Percentiles rank a stretch among this genome's conserved stretches.
Evolutionary conservation across 2,888 invertebrate genomes (phyloP).

Genomic region (Tetranychus truncatus): DNA sequence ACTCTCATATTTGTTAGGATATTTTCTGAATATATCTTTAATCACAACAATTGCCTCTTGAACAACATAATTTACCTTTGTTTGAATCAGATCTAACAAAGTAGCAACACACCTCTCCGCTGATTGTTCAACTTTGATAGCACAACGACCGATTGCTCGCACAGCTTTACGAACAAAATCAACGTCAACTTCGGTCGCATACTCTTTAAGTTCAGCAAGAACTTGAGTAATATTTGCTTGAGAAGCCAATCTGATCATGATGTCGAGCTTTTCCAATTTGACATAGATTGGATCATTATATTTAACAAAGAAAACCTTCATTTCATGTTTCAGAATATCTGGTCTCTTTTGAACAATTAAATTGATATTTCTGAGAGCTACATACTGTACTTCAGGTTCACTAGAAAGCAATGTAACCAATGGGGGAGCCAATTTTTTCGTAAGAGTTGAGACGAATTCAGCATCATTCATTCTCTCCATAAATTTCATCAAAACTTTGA

Average conservation of each 20-base stretch:
- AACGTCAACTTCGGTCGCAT: conserved; percentile 97
- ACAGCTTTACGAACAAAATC: conserved; percentile 99
- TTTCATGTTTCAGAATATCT: conserved; percentile 95
- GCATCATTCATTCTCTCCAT: conserved; percentile 90
- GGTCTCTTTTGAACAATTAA: conserved; percentile 96
- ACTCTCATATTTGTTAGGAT: conserved; percentile 98
- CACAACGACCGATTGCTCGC: conserved; percentile 91
- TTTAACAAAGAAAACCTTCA: conserved; percentile 99
- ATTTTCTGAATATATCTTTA: conserved; percentile 86
- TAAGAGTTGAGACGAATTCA: conserved; percentile 78
- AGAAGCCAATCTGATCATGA: conserved; percentile 95
- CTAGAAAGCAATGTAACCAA: conserved; percentile 89
- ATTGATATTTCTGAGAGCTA: conserved; percentile 92
- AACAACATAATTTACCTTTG: conserved; percentile 97
- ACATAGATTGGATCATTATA: conserved; percentile 99
- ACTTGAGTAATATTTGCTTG: conserved; percentile 96
- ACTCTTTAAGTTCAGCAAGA: conserved; percentile 86
- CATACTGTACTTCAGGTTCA: conserved; percentile 98
- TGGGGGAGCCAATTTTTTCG: conserved; percentile 95
- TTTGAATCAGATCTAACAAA: conserved; percentile 87
- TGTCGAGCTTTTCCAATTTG: conserved; percentile 92
- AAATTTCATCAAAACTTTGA: conserved; percentile 89
- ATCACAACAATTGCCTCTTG: conserved; percentile 99
- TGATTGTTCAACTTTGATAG: conserved; percentile 92
- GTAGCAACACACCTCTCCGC: conserved; percentile 97